Conservation (phyloP, 1,140 invertebrate species). For the Agraylea sexmaculata region DNA sequence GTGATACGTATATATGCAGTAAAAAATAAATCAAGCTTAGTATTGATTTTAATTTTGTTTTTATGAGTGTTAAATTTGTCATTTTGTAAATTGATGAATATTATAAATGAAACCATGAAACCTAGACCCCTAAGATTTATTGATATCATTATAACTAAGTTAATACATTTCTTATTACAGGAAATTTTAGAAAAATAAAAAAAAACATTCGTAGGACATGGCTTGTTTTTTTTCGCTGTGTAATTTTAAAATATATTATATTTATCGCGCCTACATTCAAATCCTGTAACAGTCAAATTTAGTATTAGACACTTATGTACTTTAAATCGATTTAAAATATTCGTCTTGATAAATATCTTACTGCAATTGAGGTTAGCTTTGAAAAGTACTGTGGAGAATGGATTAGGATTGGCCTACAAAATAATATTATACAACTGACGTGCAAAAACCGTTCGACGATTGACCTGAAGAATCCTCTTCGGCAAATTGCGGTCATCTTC, state of each 20-base stretch:
- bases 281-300: too few species aligned
- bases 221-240: not conserved
- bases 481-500: slow-evolving; percentile 53
- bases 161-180: too few species aligned
- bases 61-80: too few species aligned
- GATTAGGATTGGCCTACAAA: slow-evolving; percentile 7
- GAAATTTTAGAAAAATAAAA: too few species aligned
- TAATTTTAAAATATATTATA: not conserved
- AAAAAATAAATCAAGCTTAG: too few species aligned
- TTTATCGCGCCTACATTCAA: not conserved
- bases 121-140: too few species aligned
- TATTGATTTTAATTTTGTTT: too few species aligned
- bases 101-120: too few species aligned
- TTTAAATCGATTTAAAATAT: slow-evolving; percentile 4
- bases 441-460: slow-evolving; percentile 15
- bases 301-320: not conserved
- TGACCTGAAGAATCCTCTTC: slow-evolving; percentile 49
- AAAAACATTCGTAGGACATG: too few species aligned
- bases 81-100: too few species aligned
- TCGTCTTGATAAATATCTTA: not conserved
- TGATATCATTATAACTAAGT: too few species aligned
- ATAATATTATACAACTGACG: slow-evolving; percentile 17
- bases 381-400: not conserved
- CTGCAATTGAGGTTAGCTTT: not conserved
- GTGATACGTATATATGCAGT: too few species aligned